A percentile compares a stretch with the other conserved stretches of the same genome.
phyloP scores from a whole-genome alignment of 1,140 invertebrate genomes.

The Zaprionus ghesquierei region DNA sequence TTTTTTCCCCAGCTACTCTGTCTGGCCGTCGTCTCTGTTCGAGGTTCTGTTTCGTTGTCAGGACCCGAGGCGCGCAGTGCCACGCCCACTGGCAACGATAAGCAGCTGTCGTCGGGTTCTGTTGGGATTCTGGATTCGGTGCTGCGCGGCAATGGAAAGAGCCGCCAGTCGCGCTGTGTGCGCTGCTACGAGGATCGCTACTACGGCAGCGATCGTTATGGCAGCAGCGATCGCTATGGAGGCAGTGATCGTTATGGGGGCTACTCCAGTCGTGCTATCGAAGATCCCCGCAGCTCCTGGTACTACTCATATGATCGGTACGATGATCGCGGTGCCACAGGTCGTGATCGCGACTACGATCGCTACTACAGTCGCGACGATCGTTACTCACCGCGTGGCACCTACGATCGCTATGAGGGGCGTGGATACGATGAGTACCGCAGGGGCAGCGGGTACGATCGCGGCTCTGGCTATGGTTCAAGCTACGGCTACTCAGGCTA shows the following conservation, averaged over 20 bases:
- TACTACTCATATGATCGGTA: conserved; percentile 67
- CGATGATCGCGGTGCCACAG: conserved; percentile 51
- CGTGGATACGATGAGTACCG: conserved; percentile 74
- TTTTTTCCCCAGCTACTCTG: conserved; percentile 44
- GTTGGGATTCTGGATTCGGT: conserved; percentile 50
- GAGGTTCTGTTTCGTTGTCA: conserved; percentile 1
- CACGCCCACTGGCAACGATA: conserved; percentile 16
- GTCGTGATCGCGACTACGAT: conserved; percentile 59
- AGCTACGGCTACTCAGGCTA: conserved; percentile 44
- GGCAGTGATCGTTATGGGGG: conserved; percentile 62
- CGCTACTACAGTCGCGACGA: conserved; percentile 68
- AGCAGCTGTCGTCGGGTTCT: conserved; percentile 15
- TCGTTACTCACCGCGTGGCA: conserved; percentile 57
- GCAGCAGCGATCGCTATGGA: conserved; percentile 39
- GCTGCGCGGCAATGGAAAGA: conserved; percentile 52
- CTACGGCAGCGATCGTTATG: conserved; percentile 56
- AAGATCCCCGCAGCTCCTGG: conserved; percentile 60
- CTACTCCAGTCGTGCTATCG: conserved; percentile 54
- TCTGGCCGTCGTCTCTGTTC: conserved; percentile 46
- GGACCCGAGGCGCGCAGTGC: conserved; percentile 49
- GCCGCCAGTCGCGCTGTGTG: conserved; percentile 74
- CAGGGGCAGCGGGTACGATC: conserved; percentile 47
- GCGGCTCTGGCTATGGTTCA: conserved; percentile 52
- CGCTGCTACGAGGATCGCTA: conserved; percentile 78
- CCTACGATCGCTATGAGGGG: conserved; percentile 82